Percentiles rank a stretch among this genome's conserved stretches.
These are phyloP conservation scores for Gasterosteus nipponicus DNA, from an alignment of 2,113 vertebrate species.

Conservation along the genomic window DNA sequence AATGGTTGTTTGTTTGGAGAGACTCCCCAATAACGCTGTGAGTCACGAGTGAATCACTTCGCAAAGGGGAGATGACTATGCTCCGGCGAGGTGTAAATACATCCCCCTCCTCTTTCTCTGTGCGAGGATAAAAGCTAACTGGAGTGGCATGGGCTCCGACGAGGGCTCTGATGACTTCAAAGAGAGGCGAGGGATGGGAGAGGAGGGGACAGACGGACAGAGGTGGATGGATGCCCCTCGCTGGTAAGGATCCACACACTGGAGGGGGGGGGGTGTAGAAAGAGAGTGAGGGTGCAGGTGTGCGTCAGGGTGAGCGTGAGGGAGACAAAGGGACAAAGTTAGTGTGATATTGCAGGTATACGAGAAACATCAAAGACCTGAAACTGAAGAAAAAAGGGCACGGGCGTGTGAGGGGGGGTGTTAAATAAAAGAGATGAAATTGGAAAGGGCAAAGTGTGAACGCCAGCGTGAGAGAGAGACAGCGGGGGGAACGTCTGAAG, in stretches of 20 bases:
- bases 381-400: constrained; percentile 64
- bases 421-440: constrained; percentile 52
- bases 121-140: constrained; percentile 74
- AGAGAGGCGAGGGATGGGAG: constrained; percentile 68
- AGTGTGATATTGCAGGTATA: constrained; percentile 41
- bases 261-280: not conserved
- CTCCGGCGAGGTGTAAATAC: constrained; percentile 64
- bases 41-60: constrained; percentile 76
- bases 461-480: constrained; percentile 35
- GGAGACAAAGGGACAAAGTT: constrained; percentile 65
- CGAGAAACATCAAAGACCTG: constrained; percentile 70
- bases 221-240: constrained; percentile 59
- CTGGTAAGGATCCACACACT: constrained; percentile 22
- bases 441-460: constrained; percentile 59
- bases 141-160: constrained; percentile 62
- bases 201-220: constrained; percentile 55
- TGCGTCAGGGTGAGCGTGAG: constrained; percentile 29
- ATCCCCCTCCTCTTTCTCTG: constrained; percentile 47
- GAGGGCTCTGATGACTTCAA: constrained; percentile 73
- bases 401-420: constrained; percentile 26
- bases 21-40: constrained; percentile 70
- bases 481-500: constrained; percentile 23
- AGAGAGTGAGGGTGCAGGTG: constrained; percentile 37
- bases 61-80: constrained; percentile 68
- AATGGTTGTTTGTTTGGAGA: constrained; percentile 70